Percentiles rank a stretch among this genome's conserved stretches.
phyloP scores from a whole-genome alignment of 2,113 vertebrate species.

The Columba livia region DNA sequence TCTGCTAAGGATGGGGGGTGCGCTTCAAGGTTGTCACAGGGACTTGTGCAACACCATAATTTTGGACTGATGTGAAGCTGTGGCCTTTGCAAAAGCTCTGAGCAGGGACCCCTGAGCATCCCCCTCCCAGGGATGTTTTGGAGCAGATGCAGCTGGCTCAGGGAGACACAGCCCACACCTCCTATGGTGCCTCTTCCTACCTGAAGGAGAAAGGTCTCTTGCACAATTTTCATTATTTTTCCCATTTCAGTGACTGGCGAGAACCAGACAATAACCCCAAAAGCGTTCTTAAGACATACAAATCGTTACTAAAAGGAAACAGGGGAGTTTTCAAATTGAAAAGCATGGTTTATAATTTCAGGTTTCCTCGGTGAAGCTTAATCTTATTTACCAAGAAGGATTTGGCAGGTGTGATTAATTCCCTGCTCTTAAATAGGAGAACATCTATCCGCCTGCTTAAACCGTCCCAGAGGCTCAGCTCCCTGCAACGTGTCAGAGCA shows the following conservation, averaged over 20 bases:
- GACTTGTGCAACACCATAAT: fast-evolving
- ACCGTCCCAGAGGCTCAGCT: background rate
- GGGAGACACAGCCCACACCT: background rate
- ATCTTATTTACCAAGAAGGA: conserved; percentile 11
- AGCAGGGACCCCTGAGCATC: background rate
- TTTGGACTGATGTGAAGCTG: background rate
- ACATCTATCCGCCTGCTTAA: background rate
- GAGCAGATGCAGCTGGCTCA: fast-evolving
- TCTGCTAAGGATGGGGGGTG: too few relatives aligned
- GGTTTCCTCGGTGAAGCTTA: background rate
- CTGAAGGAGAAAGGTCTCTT: background rate
- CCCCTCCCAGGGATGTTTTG: fast-evolving
- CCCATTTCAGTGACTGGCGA: background rate
- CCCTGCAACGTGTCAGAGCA: background rate
- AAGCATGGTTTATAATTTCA: background rate
- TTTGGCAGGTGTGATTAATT: background rate
- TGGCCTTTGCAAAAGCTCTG: background rate
- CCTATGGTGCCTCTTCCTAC: background rate
- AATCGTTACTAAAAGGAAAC: background rate
- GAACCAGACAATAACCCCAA: background rate
- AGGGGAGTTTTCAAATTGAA: background rate
- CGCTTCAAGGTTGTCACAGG: background rate
- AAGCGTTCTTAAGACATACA: fast-evolving
- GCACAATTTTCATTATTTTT: background rate
- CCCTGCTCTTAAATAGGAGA: background rate